Evolutionary conservation across 2,888 invertebrate species (phyloP), one percentile per base, ranked within the genome.

Genomic region (Yponomeuta sedellus): DNA sequence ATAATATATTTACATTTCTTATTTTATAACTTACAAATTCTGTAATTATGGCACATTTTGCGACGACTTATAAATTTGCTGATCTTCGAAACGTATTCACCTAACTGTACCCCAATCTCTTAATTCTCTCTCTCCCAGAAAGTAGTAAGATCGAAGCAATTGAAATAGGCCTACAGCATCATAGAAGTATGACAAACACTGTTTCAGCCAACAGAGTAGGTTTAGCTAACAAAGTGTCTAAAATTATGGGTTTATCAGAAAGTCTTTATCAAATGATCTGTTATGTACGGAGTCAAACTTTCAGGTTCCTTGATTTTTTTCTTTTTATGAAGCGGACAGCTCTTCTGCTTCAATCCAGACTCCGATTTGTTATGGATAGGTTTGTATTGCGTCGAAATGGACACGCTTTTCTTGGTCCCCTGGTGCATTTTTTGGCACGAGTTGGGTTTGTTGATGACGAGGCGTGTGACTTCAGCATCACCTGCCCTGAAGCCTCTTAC

Each of bases 211-310:
- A 34, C 10, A 0, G 6, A 8, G 34, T 34, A 34, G 34, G 10
- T 34, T 5, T 52, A 16, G 3, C 16, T 52, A 52, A 52, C 44
- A 52, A 16, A 52, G 16, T 12, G 12, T 52, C 44, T 52, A 16
- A 52, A 52, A 16, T 52, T 52, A 1, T 1, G 3, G 16, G 44
- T 52, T 52, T 52, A 52, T 62, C 28, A 91, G 74, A 85, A 90
- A 82, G 88, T 91, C 85, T 89, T 89, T 80, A 89, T 86, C 69
- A 88, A 82, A 79, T 89, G 88, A 72, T 87, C 87, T 64, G 89
- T 80, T 66, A 86, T 85, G 68, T 83, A 85, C 1, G 86, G 82
- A 19, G 80, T 73, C 64, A 82, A 81, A 0, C 72, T 59, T 52
- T 85, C 80, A 0, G 81, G 78, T 16, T 86, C 79, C 72, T 87